These are phyloP conservation scores for Dipodomys merriami DNA, from an alignment of 2,113 vertebrate genomes.

Conservation along the genomic window DNA sequence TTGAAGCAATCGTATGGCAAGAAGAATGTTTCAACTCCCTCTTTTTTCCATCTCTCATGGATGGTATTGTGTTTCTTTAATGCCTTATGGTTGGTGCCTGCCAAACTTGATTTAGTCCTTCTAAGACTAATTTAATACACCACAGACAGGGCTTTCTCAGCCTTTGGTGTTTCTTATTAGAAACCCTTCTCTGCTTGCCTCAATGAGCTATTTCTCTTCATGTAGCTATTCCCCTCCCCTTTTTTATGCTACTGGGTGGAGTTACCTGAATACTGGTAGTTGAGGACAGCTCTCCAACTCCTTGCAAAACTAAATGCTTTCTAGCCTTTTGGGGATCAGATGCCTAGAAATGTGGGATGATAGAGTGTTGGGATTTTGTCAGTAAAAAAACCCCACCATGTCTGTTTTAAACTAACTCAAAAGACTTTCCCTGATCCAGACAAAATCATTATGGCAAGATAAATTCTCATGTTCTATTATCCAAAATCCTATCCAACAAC, in stretches of 20 bases:
- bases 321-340: background rate
- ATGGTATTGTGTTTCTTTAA: background rate
- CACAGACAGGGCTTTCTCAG: background rate
- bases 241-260: background rate
- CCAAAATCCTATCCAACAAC: background rate
- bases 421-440: background rate
- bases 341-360: background rate
- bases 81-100: background rate
- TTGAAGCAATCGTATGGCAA: too few relatives aligned
- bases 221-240: background rate
- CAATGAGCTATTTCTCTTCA: background rate
- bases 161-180: background rate
- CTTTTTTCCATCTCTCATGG: background rate
- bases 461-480: background rate
- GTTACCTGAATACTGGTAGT: background rate
- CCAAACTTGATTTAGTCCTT: too few relatives aligned
- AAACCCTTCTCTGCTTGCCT: background rate
- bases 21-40: rapidly evolving
- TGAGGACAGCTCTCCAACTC: background rate
- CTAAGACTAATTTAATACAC: background rate
- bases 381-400: background rate
- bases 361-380: background rate
- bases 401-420: background rate
- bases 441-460: background rate
- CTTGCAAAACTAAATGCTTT: background rate